Conservation (phyloP, 2,797 vertebrate species). For the Orestias chungarensis region DNA sequence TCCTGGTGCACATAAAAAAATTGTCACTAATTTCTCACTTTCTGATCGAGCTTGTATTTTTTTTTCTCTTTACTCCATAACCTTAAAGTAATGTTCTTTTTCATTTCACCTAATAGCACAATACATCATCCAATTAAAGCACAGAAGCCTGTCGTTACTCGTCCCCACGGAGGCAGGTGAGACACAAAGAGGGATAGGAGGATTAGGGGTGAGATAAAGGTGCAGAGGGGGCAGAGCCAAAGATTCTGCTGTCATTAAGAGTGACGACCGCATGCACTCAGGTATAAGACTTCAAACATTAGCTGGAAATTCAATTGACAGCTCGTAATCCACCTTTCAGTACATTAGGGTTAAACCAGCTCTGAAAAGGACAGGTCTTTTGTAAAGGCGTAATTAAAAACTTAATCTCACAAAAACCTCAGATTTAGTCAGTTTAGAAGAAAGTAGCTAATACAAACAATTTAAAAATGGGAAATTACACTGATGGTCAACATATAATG, state of each 20-base stretch:
- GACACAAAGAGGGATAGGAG: conserved; percentile 28
- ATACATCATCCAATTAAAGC: conserved; percentile 71
- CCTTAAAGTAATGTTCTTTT: conserved; percentile 67
- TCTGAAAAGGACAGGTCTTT: conserved; percentile 24
- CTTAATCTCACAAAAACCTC: neutral
- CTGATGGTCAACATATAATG: too few relatives aligned
- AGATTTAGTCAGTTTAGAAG: too few relatives aligned
- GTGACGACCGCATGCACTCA: conserved; percentile 42
- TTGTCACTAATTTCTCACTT: conserved; percentile 34
- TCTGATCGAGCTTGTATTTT: conserved; percentile 1
- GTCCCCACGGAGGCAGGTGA: conserved; percentile 49
- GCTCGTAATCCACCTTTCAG: conserved; percentile 54
- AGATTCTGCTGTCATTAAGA: conserved; percentile 58
- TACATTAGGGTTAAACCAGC: conserved; percentile 34
- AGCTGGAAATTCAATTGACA: conserved; percentile 57
- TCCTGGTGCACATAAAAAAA: conserved; percentile 60
- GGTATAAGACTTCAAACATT: conserved; percentile 47
- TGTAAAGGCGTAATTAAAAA: neutral
- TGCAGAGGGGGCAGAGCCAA: conserved; percentile 33
- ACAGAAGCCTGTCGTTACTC: conserved; percentile 54
- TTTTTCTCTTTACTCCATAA: conserved; percentile 30
- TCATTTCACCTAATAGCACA: conserved; percentile 68
- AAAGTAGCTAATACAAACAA: too few relatives aligned
- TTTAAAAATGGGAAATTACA: too few relatives aligned
- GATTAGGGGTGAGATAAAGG: conserved; percentile 31